A percentile compares a stretch with the other conserved stretches of the same genome.
Evolutionary conservation across 2,888 invertebrate genomes (phyloP).

Genomic region (Clepsis dumicolana): DNA sequence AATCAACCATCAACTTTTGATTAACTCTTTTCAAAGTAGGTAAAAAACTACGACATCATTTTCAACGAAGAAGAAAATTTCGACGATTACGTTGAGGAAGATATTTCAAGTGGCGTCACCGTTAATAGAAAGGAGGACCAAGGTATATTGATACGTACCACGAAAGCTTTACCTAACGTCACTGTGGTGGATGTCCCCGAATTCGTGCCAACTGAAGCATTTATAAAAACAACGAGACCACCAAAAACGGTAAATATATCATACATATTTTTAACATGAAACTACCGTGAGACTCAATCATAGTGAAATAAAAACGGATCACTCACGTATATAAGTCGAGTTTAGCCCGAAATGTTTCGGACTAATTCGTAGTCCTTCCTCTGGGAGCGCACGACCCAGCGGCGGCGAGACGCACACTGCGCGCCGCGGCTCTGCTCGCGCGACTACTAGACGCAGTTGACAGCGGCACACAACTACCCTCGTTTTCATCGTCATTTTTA

Average conservation of each 20-base stretch:
- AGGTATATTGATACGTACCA: conserved; percentile 5
- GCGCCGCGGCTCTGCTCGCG: too few relatives aligned
- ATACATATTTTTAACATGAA: not conserved
- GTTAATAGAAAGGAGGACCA: not conserved
- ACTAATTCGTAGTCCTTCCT: too few relatives aligned
- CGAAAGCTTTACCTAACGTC: not conserved
- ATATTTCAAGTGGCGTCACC: not conserved
- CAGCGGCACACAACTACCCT: too few relatives aligned
- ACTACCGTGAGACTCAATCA: too few relatives aligned
- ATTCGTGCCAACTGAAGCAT: not conserved
- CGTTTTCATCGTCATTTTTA: too few relatives aligned
- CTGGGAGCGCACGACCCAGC: too few relatives aligned
- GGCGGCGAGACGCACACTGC: too few relatives aligned
- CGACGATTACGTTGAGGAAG: not conserved
- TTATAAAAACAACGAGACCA: not conserved
- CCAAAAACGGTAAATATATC: conserved; percentile 13
- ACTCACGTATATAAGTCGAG: too few relatives aligned
- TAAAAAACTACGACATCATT: not conserved
- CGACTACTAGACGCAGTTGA: too few relatives aligned
- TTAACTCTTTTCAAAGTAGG: conserved; percentile 38
- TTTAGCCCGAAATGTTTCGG: too few relatives aligned
- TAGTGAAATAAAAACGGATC: too few relatives aligned
- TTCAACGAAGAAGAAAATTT: not conserved
- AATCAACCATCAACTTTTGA: conserved; percentile 38
- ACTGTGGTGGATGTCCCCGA: not conserved